Evolutionary conservation across 1,140 invertebrate species (phyloP), one percentile per base, ranked within the genome.

Genomic region (Alviniconcha marisindica): DNA sequence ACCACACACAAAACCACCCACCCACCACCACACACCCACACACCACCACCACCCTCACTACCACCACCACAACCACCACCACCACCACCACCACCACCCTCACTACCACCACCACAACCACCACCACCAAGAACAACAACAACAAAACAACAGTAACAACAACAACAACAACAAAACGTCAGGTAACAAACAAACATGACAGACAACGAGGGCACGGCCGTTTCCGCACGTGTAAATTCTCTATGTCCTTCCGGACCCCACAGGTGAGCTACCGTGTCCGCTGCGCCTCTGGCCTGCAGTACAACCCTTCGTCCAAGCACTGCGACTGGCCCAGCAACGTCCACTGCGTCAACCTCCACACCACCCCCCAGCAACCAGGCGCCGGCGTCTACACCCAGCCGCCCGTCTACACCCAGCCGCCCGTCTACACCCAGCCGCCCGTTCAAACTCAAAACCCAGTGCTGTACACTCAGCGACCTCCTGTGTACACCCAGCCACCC

Each of bases 251-350:
- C 51, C 12, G 10, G 51, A 54, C n/a, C 28, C 21, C 5, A 63
- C 71, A 76, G 73, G 73, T 81, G 42, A 63, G 66, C 42, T 81
- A 66, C 33, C 56, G 42, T 28, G 79, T 81, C 33, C 15, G n/a
- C 18, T 81, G 79, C 31, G 60, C 56, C 42, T 24, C 21, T 12
- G 79, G 79, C 24, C 79, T 81, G 28, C 66, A 48, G 5, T 81
- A 69, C 42, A 81, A 81, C 66, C 33, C 54, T 4, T 21, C 14
- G 28, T 40, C 33, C 42, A 81, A 81, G 66, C 66, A 81, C 66
- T 81, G 79, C 40, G 79, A 81, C 42, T 69, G 60, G 54, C 54
- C 54, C 14, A 33, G 15, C 2, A 81, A 81, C 66, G 63, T 69
- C 7, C 36, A 42, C 31, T 81, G 79, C 56, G 24, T 44, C n/a